phyloP scores from a whole-genome alignment of 2,797 vertebrate genomes.

The Poecilia velifera region DNA sequence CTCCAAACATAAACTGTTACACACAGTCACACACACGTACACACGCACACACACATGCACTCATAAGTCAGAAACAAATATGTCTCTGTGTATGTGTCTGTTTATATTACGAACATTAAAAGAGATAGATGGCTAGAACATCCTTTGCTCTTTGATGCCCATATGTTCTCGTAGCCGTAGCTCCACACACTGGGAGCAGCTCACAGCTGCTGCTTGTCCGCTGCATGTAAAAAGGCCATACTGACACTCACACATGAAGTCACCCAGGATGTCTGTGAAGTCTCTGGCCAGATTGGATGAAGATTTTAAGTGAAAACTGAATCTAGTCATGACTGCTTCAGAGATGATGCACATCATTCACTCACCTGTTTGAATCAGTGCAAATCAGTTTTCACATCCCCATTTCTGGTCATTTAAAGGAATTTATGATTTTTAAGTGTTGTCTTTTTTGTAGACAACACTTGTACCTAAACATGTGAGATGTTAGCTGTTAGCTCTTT shows the following conservation, averaged over 20 bases:
- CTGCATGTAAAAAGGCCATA: conserved; percentile 26
- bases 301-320: background rate
- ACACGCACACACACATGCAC: background rate
- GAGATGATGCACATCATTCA: background rate
- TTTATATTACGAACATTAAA: conserved; percentile 47
- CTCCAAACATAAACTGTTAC: conserved; percentile 41
- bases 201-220: conserved; percentile 52
- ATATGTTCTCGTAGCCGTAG: conserved; percentile 37
- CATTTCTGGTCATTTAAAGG: background rate
- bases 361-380: background rate
- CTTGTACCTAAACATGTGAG: background rate
- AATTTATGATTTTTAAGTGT: background rate
- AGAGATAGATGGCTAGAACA: conserved; percentile 50
- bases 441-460: background rate
- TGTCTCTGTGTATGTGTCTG: conserved; percentile 24
- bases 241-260: conserved; percentile 25
- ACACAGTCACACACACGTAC: conserved; percentile 29
- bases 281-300: conserved; percentile 17
- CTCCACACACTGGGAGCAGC: conserved; percentile 16
- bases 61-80: conserved; percentile 37
- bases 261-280: conserved; percentile 20
- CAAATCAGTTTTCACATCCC: background rate
- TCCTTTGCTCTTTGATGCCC: conserved; percentile 49
- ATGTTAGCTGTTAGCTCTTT: background rate
- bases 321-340: background rate